Conservation (phyloP, 2,888 invertebrate species). For the Philhelius pedissequus region DNA sequence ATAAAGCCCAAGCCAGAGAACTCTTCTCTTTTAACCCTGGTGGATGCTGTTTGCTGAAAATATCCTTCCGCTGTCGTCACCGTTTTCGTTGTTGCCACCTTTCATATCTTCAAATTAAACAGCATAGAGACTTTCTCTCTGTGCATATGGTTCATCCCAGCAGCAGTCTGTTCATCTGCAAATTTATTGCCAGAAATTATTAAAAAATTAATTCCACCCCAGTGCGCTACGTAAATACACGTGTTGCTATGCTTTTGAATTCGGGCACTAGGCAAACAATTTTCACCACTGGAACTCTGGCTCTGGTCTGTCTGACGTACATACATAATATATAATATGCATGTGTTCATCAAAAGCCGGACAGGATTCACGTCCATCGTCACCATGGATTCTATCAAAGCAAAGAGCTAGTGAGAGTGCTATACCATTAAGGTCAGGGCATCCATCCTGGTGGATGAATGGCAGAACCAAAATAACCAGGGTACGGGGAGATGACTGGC, state of each 20-base stretch:
- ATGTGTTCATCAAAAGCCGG: constrained; percentile 35
- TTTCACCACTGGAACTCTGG: constrained; percentile 16
- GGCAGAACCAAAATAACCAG: neutral
- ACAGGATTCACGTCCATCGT: constrained; percentile 36
- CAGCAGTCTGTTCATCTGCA: constrained; percentile 61
- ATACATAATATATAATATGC: neutral
- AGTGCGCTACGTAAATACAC: constrained; percentile 70
- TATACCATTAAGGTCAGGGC: constrained; percentile 43
- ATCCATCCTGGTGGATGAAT: constrained; percentile 20
- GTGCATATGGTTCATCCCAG: constrained; percentile 34
- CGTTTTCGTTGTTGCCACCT: neutral
- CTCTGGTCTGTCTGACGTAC: neutral
- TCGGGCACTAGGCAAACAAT: constrained; percentile 65
- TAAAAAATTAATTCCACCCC: constrained; percentile 72
- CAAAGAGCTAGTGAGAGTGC: constrained; percentile 35
- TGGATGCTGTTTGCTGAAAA: constrained; percentile 43
- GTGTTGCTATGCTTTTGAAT: constrained; percentile 70
- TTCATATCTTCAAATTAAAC: neutral
- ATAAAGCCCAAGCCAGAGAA: too few relatives aligned
- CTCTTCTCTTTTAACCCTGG: constrained; percentile 49
- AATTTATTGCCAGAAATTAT: constrained; percentile 71
- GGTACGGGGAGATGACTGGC: constrained; percentile 17
- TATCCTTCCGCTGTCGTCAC: constrained; percentile 26
- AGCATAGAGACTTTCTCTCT: neutral
- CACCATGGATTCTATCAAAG: constrained; percentile 49